phyloP scores from a whole-genome alignment of 1,140 invertebrate genomes.

The Vanessa atalanta region DNA sequence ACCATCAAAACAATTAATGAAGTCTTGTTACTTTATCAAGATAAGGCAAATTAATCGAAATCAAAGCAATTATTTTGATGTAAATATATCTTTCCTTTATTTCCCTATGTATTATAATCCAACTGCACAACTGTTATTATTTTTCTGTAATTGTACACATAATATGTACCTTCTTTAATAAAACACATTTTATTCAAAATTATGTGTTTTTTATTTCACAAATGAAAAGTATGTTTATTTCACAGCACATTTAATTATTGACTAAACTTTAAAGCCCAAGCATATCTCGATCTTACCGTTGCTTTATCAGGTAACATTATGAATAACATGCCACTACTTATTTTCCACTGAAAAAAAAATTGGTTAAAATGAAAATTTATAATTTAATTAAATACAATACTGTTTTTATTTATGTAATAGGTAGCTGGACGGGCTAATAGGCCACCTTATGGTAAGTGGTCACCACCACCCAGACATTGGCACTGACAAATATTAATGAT shows the following conservation, averaged over 20 bases:
- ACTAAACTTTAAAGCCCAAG: slow-evolving; percentile 55
- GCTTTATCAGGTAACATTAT: slow-evolving; percentile 51
- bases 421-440: no score
- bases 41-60: not conserved
- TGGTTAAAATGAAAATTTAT: not conserved
- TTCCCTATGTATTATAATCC: slow-evolving; percentile 6
- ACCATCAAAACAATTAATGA: no score
- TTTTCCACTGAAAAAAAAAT: slow-evolving; percentile 46
- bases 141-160: slow-evolving; percentile 14
- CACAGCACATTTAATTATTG: slow-evolving; percentile 33
- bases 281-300: slow-evolving; percentile 43
- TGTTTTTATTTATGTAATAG: no score
- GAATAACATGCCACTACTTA: slow-evolving; percentile 40
- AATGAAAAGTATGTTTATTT: not conserved
- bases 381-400: not conserved
- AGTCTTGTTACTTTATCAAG: no score
- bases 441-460: no score
- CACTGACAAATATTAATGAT: no score
- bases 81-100: not conserved
- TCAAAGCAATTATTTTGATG: not conserved
- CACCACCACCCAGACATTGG: no score
- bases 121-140: not conserved
- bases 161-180: slow-evolving; percentile 21
- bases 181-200: slow-evolving; percentile 21
- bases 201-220: slow-evolving; percentile 13